Base-by-base conservation (phyloP, 2,113 vertebrate species). In the Pandion haliaetus region DNA sequence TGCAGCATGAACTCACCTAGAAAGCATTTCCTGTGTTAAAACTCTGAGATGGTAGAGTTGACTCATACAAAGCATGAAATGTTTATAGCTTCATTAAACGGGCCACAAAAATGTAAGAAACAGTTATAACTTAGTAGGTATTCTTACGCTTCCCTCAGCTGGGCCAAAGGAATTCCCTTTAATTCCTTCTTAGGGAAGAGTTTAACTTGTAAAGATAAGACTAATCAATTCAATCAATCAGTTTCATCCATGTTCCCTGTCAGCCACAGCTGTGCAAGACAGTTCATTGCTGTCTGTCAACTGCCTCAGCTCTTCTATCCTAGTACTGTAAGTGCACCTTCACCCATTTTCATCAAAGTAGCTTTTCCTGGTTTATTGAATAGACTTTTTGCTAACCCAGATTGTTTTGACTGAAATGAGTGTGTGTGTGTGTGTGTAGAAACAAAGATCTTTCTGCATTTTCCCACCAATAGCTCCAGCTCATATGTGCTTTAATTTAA, bases 381-480 rank as follows among this genome's bases (percentile, higher is more conserved):
- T 1, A 55, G 32, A 13, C 12, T 34, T 79, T 65, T 83, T 72
- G 24, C 54, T 69, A 69, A 47, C 29, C 8, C 54, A 65, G 24
- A 34, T 47, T 28, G 16, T 32, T 82, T 59, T 82, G 47, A 29
- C 66, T 67, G 42, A 63, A 86, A 76, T 5, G 28, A 65, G 14
- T 2, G 2, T 1, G 8, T 20, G 4, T n/a, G 14, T 4, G 3
- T 1, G 10, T 20, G 4, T 59, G 9, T 29, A 44, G 73, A 69
- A 88, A 62, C n/a, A 87, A 85, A 91, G 44, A 45, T 19, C 82
- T 63, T 45, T 8, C 29, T 61, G 62, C 21, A 7, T 57, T 88
- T 92, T 52, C 67, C 32, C 38, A 59, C 42, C 31, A n/a, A 17
- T 2, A 88, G 49, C 34, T 77, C 40, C 31, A 57, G 28, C 21